Base-by-base conservation (phyloP, 2,113 vertebrate species). In the Calidris pugnax region DNA sequence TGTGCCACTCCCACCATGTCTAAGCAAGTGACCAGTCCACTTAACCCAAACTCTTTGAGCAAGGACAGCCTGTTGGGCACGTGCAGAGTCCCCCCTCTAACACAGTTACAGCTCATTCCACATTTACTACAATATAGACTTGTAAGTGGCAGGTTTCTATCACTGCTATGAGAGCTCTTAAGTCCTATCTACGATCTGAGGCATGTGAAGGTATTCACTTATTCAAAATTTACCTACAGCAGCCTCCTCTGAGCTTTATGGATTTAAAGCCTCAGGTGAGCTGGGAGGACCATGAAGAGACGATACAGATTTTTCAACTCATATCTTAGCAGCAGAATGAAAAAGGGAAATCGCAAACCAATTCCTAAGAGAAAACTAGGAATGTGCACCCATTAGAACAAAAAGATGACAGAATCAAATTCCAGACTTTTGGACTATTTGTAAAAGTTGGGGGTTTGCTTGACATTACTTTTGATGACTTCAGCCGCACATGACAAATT, bases 401-500 rank as follows among this genome's bases (percentile, higher is more conserved):
- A 85, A 75, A 59, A 74, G 43, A 64, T 30, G 37, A 77, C 2
- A 50, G 17, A 93, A 87, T 82, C 21, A 41, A 77, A 43, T 59
- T 55, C 33, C 28, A 69, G 50, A 53, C n/a, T 76, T 59, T 15
- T 39, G 13, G 37, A 59, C 37, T 35, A 23, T 50, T 56, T 51
- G 14, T 57, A 48, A 80, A 57, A 83, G 59, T 15, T 47, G 10
- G 23, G 23, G 2, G 6, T 14, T 55, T 39, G 21, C 59, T 55
- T 92, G 26, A 86, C 14, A 17, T 41, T 66, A 73, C 14, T 87
- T 68, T 74, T 48, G 21, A 51, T 57, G 26, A 48, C 39, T 73
- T 64, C 1, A 1, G 35, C 56, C 0, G 0, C 50, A 73, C 30
- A 4, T 22, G 39, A 53, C n/a, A 53, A 39, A 24, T 80, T 35